Evolutionary conservation across 2,113 vertebrate genomes (phyloP), one percentile per base, ranked within the genome.

Genomic region (Tauraco erythrolophus): DNA sequence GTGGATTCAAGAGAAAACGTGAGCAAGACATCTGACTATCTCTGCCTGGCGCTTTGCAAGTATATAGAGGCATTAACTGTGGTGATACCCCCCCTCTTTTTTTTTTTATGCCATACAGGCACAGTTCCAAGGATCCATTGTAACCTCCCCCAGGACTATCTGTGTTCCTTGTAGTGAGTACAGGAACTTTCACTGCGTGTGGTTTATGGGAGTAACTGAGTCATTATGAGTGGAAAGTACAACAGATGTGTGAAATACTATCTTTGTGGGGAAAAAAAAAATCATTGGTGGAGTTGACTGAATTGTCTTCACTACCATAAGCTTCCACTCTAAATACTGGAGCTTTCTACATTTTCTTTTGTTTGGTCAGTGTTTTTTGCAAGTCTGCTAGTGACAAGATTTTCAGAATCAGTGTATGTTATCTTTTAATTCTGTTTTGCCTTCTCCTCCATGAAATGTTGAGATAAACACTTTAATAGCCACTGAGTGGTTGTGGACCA

Each of bases 391-490:
- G 39, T 74, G 11, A 51, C 14, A 56, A 68, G 65, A 50, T 78
- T 91, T 92, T 93, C 46, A 75, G 76, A 81, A 79, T 65, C 39
- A 31, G 9, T 68, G 6, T 57, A 13, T 33, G 13, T 71, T 86
- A 57, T 61, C 75, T 90, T 84, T 81, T 37, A 79, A 48, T 79
- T 89, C 22, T 27, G 0, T 70, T 90, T 90, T 89, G 46, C 53
- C 60, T 81, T 64, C 43, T 19, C 24, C 35, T 91, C 19, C 14
- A 2, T 69, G 79, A 84, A 95, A 76, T 68, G 37, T 89, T 87
- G 60, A 84, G 60, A 64, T 84, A 84, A 96, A 94, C 35, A 84
- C 68, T 95, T 84, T 80, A 41, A 66, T 75, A 94, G 66, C 53
- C n/a, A 24, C 57, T 68, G 61, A 87, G 35, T 68, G 48, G 17